A percentile compares a stretch with the other conserved stretches of the same genome.
phyloP scores from a whole-genome alignment of 2,797 vertebrate species.

The Apodemus agrarius region DNA sequence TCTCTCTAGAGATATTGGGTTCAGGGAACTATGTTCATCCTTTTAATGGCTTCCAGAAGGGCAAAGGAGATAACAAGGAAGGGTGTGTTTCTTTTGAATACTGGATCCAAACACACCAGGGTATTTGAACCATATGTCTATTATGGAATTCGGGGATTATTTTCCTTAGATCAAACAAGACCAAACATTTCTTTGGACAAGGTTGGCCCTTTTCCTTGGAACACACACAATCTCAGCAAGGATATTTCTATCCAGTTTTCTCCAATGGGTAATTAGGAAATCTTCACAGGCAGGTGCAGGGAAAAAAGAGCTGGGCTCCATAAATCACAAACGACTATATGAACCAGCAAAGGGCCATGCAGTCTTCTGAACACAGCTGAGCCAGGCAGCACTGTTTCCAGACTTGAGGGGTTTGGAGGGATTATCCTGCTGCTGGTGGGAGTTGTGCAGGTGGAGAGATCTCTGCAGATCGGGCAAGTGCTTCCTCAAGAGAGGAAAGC shows the following conservation, averaged over 20 bases:
- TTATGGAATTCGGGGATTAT: conserved; percentile 10
- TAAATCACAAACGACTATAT: conserved; percentile 22
- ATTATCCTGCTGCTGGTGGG: conserved; percentile 7
- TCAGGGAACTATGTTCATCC: neutral
- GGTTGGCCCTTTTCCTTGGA: conserved; percentile 57
- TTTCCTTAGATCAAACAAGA: conserved; percentile 66
- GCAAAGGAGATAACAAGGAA: conserved; percentile 28
- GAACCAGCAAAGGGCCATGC: neutral
- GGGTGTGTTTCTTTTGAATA: conserved; percentile 66
- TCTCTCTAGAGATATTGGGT: neutral
- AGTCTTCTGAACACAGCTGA: neutral
- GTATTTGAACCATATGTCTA: conserved; percentile 13
- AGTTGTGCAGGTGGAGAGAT: conserved; percentile 47
- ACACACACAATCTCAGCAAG: conserved; percentile 51
- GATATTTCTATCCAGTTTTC: conserved; percentile 72
- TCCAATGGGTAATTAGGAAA: conserved; percentile 72
- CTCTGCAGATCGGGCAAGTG: conserved; percentile 21
- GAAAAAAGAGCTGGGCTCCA: neutral
- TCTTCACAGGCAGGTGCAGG: conserved; percentile 55
- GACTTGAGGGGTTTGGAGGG: conserved; percentile 38
- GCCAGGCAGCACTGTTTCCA: neutral
- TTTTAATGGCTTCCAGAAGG: conserved; percentile 56
- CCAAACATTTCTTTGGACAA: conserved; percentile 54
- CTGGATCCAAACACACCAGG: conserved; percentile 6
- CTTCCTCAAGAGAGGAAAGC: neutral